Evolutionary conservation across 53 echinoderm and acorn worm genomes (phyloP).

Genomic region (Luidia sarsii): DNA sequence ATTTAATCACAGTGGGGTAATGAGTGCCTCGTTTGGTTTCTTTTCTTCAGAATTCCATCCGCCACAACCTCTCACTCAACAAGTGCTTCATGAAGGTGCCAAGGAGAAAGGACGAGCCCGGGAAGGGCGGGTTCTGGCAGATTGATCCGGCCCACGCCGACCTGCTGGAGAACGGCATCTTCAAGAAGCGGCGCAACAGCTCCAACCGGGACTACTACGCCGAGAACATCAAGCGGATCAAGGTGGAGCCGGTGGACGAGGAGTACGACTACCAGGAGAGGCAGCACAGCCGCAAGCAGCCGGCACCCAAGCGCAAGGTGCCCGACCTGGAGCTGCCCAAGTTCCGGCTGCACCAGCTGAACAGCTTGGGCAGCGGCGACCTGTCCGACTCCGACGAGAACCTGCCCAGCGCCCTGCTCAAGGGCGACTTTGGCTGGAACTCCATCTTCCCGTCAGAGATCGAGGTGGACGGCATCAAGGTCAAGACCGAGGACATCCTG

Average conservation of each 20-base stretch:
- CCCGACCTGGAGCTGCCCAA: slow-evolving; percentile 15
- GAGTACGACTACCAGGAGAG: slow-evolving; percentile 33
- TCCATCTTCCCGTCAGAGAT: slow-evolving; percentile 94
- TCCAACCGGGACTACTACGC: slow-evolving; percentile 42
- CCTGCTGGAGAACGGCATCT: slow-evolving; percentile 91
- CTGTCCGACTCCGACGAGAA: slow-evolving; percentile 72
- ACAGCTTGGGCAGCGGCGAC: slow-evolving; percentile 46
- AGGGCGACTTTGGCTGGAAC: slow-evolving; percentile 89
- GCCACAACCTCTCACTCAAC: slow-evolving; percentile 98
- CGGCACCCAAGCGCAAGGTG: slow-evolving; percentile 58
- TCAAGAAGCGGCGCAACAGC: slow-evolving; percentile 87
- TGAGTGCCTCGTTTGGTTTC: neutral
- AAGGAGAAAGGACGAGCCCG: slow-evolving; percentile 94
- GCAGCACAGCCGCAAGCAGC: slow-evolving; percentile 68
- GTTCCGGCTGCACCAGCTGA: slow-evolving; percentile 29
- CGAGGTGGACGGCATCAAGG: slow-evolving; percentile 83
- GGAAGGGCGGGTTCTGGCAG: slow-evolving; percentile 98
- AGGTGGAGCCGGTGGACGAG: slow-evolving; percentile 67
- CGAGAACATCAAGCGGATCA: slow-evolving; percentile 76
- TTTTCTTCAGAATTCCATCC: slow-evolving; percentile 87
- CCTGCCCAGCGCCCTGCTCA: slow-evolving; percentile 83
- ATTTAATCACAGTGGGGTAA: too few relatives aligned
- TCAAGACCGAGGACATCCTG: slow-evolving; percentile 92
- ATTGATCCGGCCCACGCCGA: slow-evolving; percentile 96
- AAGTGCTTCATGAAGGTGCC: slow-evolving; percentile 99